phyloP scores from a whole-genome alignment of 2,113 vertebrate species.

The Cranoglanis bouderius region DNA sequence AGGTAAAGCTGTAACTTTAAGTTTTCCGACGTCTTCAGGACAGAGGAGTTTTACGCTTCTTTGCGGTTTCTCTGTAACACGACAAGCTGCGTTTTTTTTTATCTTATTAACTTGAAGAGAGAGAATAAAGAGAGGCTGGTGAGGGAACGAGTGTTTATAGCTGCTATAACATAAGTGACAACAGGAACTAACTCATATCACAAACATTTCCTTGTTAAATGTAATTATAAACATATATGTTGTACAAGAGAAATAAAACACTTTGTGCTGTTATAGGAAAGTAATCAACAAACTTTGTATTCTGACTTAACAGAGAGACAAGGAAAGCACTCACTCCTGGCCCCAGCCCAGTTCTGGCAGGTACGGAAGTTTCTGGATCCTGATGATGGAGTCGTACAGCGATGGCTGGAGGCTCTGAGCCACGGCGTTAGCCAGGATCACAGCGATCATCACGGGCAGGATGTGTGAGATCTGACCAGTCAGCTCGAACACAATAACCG shows the following conservation, averaged over 20 bases:
- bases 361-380: constrained; percentile 98
- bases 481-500: constrained; percentile 97
- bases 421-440: constrained; percentile 95
- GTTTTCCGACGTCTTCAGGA: not conserved
- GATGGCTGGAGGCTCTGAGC: constrained; percentile 97
- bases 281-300: not conserved
- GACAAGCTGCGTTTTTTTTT: too few species aligned
- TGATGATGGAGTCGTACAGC: constrained; percentile 97
- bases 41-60: not conserved
- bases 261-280: not conserved
- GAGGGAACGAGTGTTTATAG: not conserved
- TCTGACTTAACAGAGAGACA: not conserved
- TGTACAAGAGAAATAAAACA: not conserved
- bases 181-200: not conserved
- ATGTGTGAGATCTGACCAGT: constrained; percentile 98
- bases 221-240: not conserved
- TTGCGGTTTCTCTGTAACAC: too few species aligned
- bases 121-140: not conserved
- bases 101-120: too few species aligned
- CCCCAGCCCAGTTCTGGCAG: constrained; percentile 97
- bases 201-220: not conserved
- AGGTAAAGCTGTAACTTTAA: not conserved
- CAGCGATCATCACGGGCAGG: constrained; percentile 96
- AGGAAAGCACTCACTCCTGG: constrained; percentile 82
- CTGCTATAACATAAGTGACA: not conserved